Evolutionary conservation across 2,888 invertebrate genomes (phyloP).

Genomic region (Lypha dubia): DNA sequence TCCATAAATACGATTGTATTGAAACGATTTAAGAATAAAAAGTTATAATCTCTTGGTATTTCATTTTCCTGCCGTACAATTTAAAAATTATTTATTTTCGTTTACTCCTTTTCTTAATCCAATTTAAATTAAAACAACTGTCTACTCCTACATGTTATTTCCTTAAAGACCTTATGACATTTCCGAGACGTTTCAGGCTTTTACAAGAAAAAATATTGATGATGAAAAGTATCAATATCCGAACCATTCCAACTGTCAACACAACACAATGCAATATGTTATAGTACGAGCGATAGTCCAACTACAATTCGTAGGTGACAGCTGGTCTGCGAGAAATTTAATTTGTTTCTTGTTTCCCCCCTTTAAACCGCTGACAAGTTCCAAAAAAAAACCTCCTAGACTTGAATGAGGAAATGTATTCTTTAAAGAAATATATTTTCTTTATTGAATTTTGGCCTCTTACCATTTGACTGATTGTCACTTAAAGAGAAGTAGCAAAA

Average conservation of each 20-base stretch:
- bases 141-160: constrained; percentile 12
- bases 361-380: constrained; percentile 11
- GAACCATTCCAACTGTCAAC: constrained; percentile 73
- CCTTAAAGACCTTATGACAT: constrained; percentile 67
- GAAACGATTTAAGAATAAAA: background rate
- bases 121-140: constrained; percentile 59
- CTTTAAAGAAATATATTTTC: constrained; percentile 14
- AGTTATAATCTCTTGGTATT: too few species aligned
- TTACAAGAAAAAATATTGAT: constrained; percentile 13
- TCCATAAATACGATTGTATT: too few species aligned
- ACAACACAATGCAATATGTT: constrained; percentile 60
- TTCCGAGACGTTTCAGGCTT: constrained; percentile 72
- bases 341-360: constrained; percentile 31
- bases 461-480: constrained; percentile 62
- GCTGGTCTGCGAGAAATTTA: constrained; percentile 76
- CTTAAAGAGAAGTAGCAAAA: constrained; percentile 38
- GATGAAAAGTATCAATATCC: constrained; percentile 78
- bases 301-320: constrained; percentile 75
- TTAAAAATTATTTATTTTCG: background rate
- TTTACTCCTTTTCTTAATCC: background rate
- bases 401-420: constrained; percentile 48
- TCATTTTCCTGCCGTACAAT: background rate
- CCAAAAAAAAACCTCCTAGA: background rate
- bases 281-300: constrained; percentile 71
- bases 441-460: constrained; percentile 34